Evolutionary conservation across 2,888 invertebrate species (phyloP).

Genomic region (Hedya salicella): DNA sequence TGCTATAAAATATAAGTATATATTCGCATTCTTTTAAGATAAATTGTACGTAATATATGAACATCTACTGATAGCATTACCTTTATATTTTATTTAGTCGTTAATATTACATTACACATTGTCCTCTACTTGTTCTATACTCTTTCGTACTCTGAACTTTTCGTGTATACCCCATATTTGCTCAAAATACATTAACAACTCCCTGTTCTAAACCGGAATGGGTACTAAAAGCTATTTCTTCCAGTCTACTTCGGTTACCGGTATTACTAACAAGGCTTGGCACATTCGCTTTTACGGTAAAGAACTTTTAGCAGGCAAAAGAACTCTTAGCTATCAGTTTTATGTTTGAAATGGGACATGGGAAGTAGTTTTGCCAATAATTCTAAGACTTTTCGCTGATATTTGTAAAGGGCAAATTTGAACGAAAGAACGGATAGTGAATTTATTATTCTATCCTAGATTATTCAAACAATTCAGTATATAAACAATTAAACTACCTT

Average conservation of each 20-base stretch:
- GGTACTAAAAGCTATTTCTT: conserved; percentile 37
- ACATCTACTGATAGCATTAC: too few species aligned
- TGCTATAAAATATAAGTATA: too few species aligned
- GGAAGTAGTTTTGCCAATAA: not conserved
- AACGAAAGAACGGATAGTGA: too few species aligned
- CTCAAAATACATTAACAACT: conserved; percentile 24
- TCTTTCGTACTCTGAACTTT: not conserved
- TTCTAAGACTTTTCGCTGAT: not conserved
- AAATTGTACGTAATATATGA: too few species aligned
- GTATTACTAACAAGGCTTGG: conserved; percentile 34
- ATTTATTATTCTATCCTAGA: too few species aligned
- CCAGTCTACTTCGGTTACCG: conserved; percentile 36
- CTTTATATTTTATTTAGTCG: too few species aligned
- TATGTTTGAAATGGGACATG: not conserved
- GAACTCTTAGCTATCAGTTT: conserved; percentile 9
- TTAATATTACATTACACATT: too few species aligned
- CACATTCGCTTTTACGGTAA: conserved; percentile 36
- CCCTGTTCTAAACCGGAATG: conserved; percentile 17
- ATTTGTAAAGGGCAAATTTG: not conserved
- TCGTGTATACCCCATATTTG: conserved; percentile 5
- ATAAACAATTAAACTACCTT: too few species aligned
- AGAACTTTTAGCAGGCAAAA: conserved; percentile 34
- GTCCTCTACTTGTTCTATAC: not conserved
- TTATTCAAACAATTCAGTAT: too few species aligned
- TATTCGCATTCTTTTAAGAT: too few species aligned